phyloP scores from a whole-genome alignment of 1,140 invertebrate species.

The Lucilia sericata region DNA sequence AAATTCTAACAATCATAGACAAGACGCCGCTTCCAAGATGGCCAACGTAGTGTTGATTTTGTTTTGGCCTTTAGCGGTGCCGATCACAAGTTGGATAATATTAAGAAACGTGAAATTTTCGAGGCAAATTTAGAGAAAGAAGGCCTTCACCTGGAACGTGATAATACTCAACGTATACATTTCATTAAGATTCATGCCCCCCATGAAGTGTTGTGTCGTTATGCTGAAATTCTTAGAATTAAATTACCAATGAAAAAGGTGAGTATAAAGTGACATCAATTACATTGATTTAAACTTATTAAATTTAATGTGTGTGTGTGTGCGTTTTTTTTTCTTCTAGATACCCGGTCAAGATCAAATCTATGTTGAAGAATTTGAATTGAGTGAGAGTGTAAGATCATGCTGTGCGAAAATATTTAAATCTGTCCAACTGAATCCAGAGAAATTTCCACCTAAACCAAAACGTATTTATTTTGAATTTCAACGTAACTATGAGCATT shows the following conservation, averaged over 20 bases:
- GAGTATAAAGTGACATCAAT: constrained; percentile 45
- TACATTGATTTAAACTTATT: constrained; percentile 4
- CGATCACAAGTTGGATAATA: constrained; percentile 59
- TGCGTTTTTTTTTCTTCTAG: constrained; percentile 38
- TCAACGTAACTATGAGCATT: constrained; percentile 78
- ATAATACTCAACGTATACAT: constrained; percentile 72
- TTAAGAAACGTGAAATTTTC: constrained; percentile 71
- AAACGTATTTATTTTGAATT: constrained; percentile 76
- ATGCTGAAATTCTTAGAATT: constrained; percentile 89
- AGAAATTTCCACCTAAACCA: constrained; percentile 70
- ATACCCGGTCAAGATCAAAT: constrained; percentile 60
- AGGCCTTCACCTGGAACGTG: constrained; percentile 74
- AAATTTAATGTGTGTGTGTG: constrained; percentile 14
- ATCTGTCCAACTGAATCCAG: constrained; percentile 68
- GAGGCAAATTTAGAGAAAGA: constrained; percentile 73
- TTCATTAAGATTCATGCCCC: constrained; percentile 85
- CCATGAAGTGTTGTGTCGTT: constrained; percentile 81
- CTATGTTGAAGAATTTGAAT: constrained; percentile 53
- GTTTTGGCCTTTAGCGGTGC: constrained; percentile 75
- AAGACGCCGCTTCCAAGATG: constrained; percentile 67
- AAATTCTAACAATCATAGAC: constrained; percentile 53
- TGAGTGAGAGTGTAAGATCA: constrained; percentile 53
- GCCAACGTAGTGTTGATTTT: constrained; percentile 73
- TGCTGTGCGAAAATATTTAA: constrained; percentile 56
- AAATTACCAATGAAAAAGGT: constrained; percentile 88